Conservation (phyloP, 53 echinoderm and acorn worm genomes). For the Hippasteria phrygiana region DNA sequence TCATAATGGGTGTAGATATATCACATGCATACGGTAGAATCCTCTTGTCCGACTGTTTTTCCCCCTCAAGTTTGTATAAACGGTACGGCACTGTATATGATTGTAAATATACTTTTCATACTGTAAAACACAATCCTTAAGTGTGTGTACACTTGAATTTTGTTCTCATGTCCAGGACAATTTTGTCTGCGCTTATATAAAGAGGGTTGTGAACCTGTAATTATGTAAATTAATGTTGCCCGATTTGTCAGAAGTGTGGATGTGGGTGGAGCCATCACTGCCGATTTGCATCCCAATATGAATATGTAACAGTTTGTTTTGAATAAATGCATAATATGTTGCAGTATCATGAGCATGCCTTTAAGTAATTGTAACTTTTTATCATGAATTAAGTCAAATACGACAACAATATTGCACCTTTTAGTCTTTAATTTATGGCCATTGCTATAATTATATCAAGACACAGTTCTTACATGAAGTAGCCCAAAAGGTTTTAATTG, state of each 20-base stretch:
- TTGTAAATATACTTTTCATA: slow-evolving; percentile 51
- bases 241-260: neutral
- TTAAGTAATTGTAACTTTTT: neutral
- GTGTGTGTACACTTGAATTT: slow-evolving; percentile 31
- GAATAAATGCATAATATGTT: slow-evolving; percentile 39
- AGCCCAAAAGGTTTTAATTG: too few relatives aligned
- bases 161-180: neutral
- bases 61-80: slow-evolving; percentile 37
- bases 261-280: slow-evolving; percentile 54
- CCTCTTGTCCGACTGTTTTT: neutral
- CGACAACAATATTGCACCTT: neutral
- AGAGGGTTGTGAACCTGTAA: neutral
- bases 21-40: neutral
- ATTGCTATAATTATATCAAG: neutral
- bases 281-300: slow-evolving; percentile 4
- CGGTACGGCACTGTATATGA: slow-evolving; percentile 32
- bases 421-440: neutral
- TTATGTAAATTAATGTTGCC: slow-evolving; percentile 10
- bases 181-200: neutral
- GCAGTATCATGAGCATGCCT: neutral
- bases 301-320: neutral
- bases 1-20: slow-evolving; percentile 47
- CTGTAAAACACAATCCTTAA: slow-evolving; percentile 40
- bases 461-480: too few relatives aligned
- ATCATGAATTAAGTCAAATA: neutral